Evolutionary conservation across 2,797 vertebrate species (phyloP), one percentile per base, ranked within the genome.

Genomic region (Trachops cirrhosus): DNA sequence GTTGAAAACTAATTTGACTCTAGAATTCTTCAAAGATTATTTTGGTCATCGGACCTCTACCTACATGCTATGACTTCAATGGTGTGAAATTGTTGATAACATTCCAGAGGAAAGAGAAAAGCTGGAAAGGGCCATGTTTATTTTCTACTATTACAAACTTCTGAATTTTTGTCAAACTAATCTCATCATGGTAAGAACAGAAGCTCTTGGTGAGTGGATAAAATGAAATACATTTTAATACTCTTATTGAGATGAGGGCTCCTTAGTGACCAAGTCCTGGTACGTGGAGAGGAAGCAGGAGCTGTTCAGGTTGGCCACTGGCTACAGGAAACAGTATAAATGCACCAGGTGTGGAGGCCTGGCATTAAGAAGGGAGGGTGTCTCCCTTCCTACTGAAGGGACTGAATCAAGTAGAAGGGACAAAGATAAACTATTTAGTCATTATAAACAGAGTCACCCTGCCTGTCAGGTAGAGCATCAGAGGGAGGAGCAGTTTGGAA

Each of bases 91-190:
- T 62, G 32, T 48, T 68, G 12, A 62, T 32, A 39, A 2, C 7
- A 41, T 88, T 90, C 85, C 39, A 84, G 44, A 64, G 46, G 18
- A 68, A 85, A 85, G 19, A 9, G 10, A 34, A 3, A 92, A 73
- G n/a, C 71, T 2, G 22, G 57, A 67, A 48, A 12, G 9, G 4
- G 70, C 26, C 21, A 54, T 21, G 21, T 70, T 80, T 74, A 46
- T 34, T 7, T 86, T 32, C 29, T 75, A 41, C n/a, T 54, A 57
- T 74, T 92, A 79, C 5, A 84, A 91, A 37, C 77, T 19, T 46
- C 29, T 74, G 6, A 67, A 62, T 74, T 79, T 91, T 73, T 50
- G 77, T 85, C 39, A 52, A 80, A 85, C 2, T 41, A 18, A 44
- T 41, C 32, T 70, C 39, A 75, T 32, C n/a, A 18, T 48, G 11